Evolutionary conservation across 2,888 invertebrate genomes (phyloP).

Genomic region (Dorcus hopei): DNA sequence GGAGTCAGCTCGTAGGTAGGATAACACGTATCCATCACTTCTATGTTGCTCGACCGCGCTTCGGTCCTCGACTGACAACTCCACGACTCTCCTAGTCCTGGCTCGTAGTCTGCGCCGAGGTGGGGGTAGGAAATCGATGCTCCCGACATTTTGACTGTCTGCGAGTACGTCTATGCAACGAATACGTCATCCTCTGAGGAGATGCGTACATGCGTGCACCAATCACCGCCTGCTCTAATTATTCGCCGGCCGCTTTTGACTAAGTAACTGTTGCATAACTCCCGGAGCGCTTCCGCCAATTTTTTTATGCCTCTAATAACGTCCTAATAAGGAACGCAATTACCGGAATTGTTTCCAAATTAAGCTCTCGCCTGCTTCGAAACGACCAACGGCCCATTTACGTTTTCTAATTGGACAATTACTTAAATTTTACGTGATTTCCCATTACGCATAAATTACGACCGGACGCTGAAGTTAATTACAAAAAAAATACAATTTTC

Average conservation of each 20-base stretch:
- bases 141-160: slow-evolving; percentile 47
- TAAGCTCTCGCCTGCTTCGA: no score
- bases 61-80: slow-evolving; percentile 43
- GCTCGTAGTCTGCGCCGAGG: slow-evolving; percentile 30
- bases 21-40: slow-evolving; percentile 44
- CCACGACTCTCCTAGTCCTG: slow-evolving; percentile 9
- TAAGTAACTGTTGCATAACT: slow-evolving; percentile 20
- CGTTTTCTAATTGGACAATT: no score
- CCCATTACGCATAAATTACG: no score
- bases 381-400: no score
- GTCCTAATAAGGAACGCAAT: no score
- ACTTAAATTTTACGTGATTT: no score
- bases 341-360: no score
- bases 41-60: slow-evolving; percentile 35
- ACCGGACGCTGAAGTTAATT: no score
- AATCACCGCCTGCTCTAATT: slow-evolving; percentile 48
- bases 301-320: not conserved
- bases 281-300: not conserved
- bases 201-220: slow-evolving; percentile 25
- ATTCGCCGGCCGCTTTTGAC: slow-evolving; percentile 36
- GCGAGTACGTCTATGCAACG: slow-evolving; percentile 45
- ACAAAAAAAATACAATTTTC: no score
- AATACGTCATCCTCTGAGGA: slow-evolving; percentile 38
- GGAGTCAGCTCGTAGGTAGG: slow-evolving; percentile 46
- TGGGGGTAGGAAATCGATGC: slow-evolving; percentile 52